These are phyloP conservation scores for Bovichtus diacanthus DNA, from an alignment of 2,797 vertebrate species.

Conservation along the genomic window DNA sequence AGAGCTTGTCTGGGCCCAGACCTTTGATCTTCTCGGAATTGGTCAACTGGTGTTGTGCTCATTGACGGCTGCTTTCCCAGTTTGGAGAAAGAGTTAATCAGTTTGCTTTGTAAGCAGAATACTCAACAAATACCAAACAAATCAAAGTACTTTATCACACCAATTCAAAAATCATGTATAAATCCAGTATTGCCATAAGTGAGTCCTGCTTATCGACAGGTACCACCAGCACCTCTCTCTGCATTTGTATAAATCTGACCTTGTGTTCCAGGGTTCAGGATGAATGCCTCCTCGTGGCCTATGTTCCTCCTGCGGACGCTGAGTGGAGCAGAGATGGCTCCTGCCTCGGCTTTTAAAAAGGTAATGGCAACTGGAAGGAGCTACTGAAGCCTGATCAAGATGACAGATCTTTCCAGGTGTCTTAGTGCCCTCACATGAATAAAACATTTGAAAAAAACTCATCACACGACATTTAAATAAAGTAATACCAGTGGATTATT, in stretches of 20 bases:
- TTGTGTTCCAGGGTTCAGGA: conserved; percentile 90
- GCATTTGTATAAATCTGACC: neutral
- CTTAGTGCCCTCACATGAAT: neutral
- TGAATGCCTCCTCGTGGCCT: conserved; percentile 97
- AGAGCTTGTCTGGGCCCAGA: neutral
- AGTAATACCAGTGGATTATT: neutral
- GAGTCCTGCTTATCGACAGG: neutral
- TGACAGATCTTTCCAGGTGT: neutral
- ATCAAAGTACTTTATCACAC: neutral
- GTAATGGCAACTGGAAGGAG: conserved; percentile 72
- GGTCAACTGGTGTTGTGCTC: neutral
- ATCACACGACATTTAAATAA: neutral
- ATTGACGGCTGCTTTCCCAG: neutral
- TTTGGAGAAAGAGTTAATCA: neutral
- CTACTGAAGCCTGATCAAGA: neutral
- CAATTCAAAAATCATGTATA: neutral
- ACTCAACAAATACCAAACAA: neutral
- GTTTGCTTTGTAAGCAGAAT: neutral
- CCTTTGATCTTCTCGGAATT: neutral
- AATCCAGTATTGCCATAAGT: neutral
- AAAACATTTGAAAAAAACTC: neutral
- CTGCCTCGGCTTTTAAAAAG: conserved; percentile 92
- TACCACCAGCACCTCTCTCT: neutral
- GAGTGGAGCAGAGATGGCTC: conserved; percentile 95
- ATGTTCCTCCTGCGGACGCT: conserved; percentile 95